Percentiles rank a stretch among this genome's conserved stretches.
Evolutionary conservation across 37 sponge, comb jelly and placozoan species (phyloP).

Genomic region (Agelas oroides): DNA sequence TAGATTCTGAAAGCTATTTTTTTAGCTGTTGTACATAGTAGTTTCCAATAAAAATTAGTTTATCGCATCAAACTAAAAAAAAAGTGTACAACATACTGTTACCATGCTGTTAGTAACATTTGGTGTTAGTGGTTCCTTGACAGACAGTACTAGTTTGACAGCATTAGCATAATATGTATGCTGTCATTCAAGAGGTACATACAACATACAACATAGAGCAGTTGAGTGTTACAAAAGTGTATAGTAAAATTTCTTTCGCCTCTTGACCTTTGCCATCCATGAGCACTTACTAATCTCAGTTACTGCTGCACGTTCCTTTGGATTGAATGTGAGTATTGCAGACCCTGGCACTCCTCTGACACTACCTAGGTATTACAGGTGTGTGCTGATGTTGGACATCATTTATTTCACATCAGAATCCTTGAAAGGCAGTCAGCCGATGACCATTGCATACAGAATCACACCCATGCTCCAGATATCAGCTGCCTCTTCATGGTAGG

Average conservation of each 20-base stretch:
- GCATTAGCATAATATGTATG: too few relatives aligned
- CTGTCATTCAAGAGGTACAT: too few relatives aligned
- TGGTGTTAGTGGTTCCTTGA: too few relatives aligned
- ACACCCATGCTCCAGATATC: constrained; percentile 98
- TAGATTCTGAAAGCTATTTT: too few relatives aligned
- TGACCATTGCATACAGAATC: constrained; percentile 90
- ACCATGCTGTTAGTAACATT: too few relatives aligned
- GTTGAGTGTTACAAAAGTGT: not conserved
- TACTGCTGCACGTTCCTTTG: constrained; percentile 42
- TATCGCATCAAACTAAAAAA: too few relatives aligned
- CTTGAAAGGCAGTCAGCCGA: constrained; percentile 88
- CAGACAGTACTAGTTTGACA: too few relatives aligned
- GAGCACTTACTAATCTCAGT: constrained; percentile 41
- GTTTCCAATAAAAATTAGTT: too few relatives aligned
- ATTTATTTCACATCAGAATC: constrained; percentile 85
- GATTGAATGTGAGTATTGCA: constrained; percentile 45
- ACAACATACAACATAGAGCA: not conserved
- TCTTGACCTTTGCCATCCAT: constrained; percentile 41
- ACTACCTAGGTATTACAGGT: constrained; percentile 59
- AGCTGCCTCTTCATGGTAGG: constrained; percentile 81
- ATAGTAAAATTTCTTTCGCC: too few relatives aligned
- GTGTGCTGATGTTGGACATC: constrained; percentile 62
- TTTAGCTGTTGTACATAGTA: too few relatives aligned
- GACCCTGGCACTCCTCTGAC: constrained; percentile 37
- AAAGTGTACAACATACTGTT: too few relatives aligned